phyloP scores from a whole-genome alignment of 2,888 invertebrate genomes.

The Rhimphoctona megacephalus region DNA sequence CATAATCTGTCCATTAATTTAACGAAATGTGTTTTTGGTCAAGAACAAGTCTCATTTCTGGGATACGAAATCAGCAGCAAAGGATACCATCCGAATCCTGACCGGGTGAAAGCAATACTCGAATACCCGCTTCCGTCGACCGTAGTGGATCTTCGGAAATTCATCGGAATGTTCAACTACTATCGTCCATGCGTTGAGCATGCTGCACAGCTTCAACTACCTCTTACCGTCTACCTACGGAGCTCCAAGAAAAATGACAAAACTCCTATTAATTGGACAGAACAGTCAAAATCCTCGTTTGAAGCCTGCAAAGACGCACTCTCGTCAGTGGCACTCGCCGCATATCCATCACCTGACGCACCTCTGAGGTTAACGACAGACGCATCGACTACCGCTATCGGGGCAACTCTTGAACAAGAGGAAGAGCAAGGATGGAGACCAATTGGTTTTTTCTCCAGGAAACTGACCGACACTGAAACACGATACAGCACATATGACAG shows the following conservation, averaged over 20 bases:
- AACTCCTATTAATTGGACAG: slow-evolving; percentile 16
- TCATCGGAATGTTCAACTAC: slow-evolving; percentile 54
- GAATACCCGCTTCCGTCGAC: slow-evolving; percentile 11
- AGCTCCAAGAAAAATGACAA: slow-evolving; percentile 53
- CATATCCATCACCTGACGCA: slow-evolving; percentile 33
- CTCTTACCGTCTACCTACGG: slow-evolving; percentile 42
- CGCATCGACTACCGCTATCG: slow-evolving; percentile 17
- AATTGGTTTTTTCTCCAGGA: slow-evolving; percentile 15
- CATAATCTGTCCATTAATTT: slow-evolving; percentile 20
- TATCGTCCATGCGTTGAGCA: slow-evolving; percentile 45
- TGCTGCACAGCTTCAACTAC: slow-evolving; percentile 39
- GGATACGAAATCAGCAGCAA: slow-evolving; percentile 48
- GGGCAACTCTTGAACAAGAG: slow-evolving; percentile 13
- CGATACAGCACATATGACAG: slow-evolving; percentile 62
- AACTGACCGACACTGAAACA: not conserved
- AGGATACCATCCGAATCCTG: slow-evolving; percentile 54
- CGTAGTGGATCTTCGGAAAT: slow-evolving; percentile 34
- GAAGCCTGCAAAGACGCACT: slow-evolving; percentile 30
- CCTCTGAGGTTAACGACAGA: slow-evolving; percentile 24
- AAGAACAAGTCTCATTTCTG: slow-evolving; percentile 54
- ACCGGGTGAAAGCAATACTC: slow-evolving; percentile 39
- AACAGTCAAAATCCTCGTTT: slow-evolving; percentile 3
- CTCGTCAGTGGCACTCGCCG: slow-evolving; percentile 10
- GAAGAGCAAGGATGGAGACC: slow-evolving; percentile 4
- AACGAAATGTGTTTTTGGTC: slow-evolving; percentile 56